Evolutionary conservation across 2,888 invertebrate genomes (phyloP).

Genomic region (Drosophila helvetica): DNA sequence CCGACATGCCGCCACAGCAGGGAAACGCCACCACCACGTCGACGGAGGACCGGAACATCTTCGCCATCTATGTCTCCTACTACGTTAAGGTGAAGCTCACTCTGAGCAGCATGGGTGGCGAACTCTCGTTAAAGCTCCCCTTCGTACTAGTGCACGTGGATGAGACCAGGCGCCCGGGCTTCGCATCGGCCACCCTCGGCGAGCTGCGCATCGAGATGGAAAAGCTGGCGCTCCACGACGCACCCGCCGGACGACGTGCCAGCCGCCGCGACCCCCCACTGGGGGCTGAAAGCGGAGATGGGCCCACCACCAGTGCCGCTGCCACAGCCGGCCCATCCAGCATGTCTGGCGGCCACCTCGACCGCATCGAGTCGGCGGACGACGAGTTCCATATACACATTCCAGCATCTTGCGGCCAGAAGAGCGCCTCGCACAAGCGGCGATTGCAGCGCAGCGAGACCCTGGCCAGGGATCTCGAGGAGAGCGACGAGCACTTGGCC

Average conservation of each 20-base stretch:
- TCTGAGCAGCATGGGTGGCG: slow-evolving; percentile 92
- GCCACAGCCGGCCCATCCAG: slow-evolving; percentile 43
- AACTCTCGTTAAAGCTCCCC: slow-evolving; percentile 91
- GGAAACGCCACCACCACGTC: neutral
- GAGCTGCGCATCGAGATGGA: slow-evolving; percentile 68
- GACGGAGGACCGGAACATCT: slow-evolving; percentile 90
- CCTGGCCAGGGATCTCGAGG: slow-evolving; percentile 75
- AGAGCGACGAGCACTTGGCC: slow-evolving; percentile 58
- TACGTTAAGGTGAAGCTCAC: slow-evolving; percentile 94
- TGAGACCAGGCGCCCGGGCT: slow-evolving; percentile 65
- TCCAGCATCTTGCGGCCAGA: slow-evolving; percentile 26
- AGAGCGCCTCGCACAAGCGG: slow-evolving; percentile 53
- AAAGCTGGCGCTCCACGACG: slow-evolving; percentile 75
- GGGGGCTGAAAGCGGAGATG: slow-evolving; percentile 46
- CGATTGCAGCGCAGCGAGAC: slow-evolving; percentile 81
- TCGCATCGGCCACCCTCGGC: slow-evolving; percentile 47
- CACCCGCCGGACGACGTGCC: slow-evolving; percentile 63
- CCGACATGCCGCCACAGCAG: slow-evolving; percentile 16
- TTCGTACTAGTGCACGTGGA: slow-evolving; percentile 89
- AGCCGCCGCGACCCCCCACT: slow-evolving; percentile 25
- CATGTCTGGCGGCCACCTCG: slow-evolving; percentile 55
- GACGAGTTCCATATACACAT: slow-evolving; percentile 73
- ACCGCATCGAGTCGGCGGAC: slow-evolving; percentile 75
- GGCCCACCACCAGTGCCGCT: slow-evolving; percentile 68
- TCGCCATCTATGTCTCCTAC: slow-evolving; percentile 95